Conservation (phyloP, 2,113 vertebrate species). For the Polypterus senegalus region DNA sequence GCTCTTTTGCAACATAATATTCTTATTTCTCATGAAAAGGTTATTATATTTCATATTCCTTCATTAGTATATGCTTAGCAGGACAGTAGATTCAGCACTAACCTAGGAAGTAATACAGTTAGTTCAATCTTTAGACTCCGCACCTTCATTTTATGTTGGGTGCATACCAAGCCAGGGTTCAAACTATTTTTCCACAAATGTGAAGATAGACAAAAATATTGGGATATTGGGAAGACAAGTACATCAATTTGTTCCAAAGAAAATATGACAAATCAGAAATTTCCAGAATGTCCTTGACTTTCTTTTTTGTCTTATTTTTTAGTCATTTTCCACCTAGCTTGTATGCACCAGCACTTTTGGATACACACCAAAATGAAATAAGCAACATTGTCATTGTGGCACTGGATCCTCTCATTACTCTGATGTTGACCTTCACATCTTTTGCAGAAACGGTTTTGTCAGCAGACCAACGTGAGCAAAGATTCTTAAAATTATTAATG, state of each 20-base stretch:
- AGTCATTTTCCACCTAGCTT: constrained; percentile 79
- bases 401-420: constrained; percentile 65
- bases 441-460: constrained; percentile 66
- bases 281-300: background rate
- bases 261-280: too few relatives aligned
- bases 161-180: too few relatives aligned
- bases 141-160: too few relatives aligned
- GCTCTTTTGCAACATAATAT: too few relatives aligned
- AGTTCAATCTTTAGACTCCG: too few relatives aligned
- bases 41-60: too few relatives aligned
- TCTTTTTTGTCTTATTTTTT: background rate
- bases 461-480: constrained; percentile 48
- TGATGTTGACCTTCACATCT: constrained; percentile 57
- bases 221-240: background rate
- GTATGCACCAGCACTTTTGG: constrained; percentile 41
- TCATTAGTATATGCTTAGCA: too few relatives aligned
- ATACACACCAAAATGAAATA: constrained; percentile 59
- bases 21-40: too few relatives aligned
- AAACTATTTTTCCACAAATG: too few relatives aligned
- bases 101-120: too few relatives aligned
- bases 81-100: too few relatives aligned
- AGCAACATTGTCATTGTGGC: constrained; percentile 55
- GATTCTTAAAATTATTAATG: background rate
- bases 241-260: background rate
- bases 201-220: too few relatives aligned